A percentile compares a stretch with the other conserved stretches of the same genome.
These are phyloP conservation scores for Rhabdomys pumilio DNA, from an alignment of 2,797 vertebrate genomes.

Conservation along the genomic window DNA sequence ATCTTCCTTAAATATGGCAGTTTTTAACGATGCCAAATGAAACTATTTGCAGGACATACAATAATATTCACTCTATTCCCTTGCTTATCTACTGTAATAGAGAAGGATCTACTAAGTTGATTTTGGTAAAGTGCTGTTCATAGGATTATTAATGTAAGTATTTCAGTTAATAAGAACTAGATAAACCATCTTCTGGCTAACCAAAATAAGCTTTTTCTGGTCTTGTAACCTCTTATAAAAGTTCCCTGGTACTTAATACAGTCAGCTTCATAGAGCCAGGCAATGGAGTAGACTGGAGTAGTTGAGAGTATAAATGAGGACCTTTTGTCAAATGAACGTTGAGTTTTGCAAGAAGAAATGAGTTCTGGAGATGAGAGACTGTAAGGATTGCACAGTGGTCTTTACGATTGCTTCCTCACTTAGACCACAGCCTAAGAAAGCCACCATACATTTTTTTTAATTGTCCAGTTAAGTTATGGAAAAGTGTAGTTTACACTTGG, in stretches of 20 bases:
- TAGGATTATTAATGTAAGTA: not conserved
- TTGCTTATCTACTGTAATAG: not conserved
- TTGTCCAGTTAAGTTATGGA: not conserved
- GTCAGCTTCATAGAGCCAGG: not conserved
- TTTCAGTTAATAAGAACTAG: not conserved
- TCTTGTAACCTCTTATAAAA: not conserved
- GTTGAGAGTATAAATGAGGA: not conserved
- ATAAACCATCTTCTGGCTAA: not conserved
- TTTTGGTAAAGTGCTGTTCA: not conserved
- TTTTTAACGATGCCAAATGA: conserved; percentile 14
- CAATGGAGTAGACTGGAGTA: not conserved
- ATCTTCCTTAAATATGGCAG: not conserved
- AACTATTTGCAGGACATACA: not conserved
- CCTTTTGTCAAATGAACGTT: not conserved
- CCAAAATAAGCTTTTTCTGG: conserved; percentile 12
- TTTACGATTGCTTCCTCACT: not conserved
- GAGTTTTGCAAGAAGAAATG: not conserved
- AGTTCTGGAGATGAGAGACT: not conserved
- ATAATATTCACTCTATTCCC: not conserved
- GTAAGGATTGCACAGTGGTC: not conserved
- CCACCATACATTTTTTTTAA: not conserved
- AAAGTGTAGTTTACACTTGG: not conserved
- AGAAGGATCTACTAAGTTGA: not conserved
- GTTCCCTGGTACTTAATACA: not conserved
- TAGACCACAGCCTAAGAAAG: not conserved